Conservation (phyloP, 2,113 vertebrate species). For the Coptodon bakossiorum region DNA sequence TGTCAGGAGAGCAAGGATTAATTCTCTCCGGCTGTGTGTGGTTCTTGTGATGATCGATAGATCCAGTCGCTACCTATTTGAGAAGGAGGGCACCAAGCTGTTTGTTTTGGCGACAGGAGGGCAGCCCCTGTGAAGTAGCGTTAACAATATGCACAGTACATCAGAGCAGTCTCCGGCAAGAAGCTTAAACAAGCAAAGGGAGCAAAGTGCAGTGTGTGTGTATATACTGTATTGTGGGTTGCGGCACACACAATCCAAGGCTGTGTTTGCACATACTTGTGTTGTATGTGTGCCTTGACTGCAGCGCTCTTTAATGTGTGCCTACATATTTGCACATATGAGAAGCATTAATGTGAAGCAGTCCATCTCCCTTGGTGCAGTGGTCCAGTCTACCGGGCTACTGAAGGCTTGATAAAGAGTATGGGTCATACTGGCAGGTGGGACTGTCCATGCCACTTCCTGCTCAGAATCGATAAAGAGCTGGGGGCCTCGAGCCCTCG, state of each 20-base stretch:
- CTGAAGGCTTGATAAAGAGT: conserved; percentile 50
- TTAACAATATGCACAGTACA: conserved; percentile 20
- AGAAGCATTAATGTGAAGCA: conserved; percentile 27
- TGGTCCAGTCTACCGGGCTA: background rate
- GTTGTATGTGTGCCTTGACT: background rate
- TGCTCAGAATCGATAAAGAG: conserved; percentile 64
- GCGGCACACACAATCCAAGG: background rate
- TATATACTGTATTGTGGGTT: background rate
- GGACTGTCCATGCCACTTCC: conserved; percentile 27
- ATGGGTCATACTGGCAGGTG: conserved; percentile 45
- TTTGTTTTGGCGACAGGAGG: conserved; percentile 46
- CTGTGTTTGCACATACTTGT: background rate
- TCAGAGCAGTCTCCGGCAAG: background rate
- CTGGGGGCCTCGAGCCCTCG: conserved; percentile 13
- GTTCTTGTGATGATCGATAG: conserved; percentile 39
- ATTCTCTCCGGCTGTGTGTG: conserved; percentile 18
- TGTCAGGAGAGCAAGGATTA: conserved; percentile 15
- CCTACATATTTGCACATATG: background rate
- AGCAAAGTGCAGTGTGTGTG: background rate
- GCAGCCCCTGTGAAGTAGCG: background rate
- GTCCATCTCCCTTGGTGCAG: conserved; percentile 1
- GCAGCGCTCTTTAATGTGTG: background rate
- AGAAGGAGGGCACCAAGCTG: conserved; percentile 31
- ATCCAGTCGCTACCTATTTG: conserved; percentile 27
- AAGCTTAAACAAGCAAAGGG: background rate